phyloP scores from a whole-genome alignment of 2,113 vertebrate species.

The Ondatra zibethicus region DNA sequence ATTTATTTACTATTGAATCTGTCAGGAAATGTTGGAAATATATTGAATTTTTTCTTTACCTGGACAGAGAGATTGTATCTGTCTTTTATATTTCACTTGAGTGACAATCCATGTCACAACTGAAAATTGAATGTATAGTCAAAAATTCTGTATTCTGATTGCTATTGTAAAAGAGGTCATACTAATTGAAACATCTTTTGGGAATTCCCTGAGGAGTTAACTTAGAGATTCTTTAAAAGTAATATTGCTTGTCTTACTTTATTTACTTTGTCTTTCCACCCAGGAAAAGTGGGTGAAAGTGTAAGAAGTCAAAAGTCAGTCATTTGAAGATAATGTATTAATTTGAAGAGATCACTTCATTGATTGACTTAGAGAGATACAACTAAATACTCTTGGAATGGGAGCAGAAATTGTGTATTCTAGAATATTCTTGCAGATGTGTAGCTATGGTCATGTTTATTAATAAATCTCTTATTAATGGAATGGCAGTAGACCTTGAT shows the following conservation, averaged over 20 bases:
- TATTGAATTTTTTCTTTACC: constrained; percentile 4
- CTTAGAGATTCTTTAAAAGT: not conserved
- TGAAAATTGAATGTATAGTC: constrained; percentile 13
- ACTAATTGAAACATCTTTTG: constrained; percentile 8
- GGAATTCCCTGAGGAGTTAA: not conserved
- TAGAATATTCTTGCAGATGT: not conserved
- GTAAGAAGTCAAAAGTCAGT: not conserved
- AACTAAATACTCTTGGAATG: not conserved
- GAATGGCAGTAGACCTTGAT: not conserved
- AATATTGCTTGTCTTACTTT: constrained; percentile 36
- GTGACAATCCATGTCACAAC: constrained; percentile 6
- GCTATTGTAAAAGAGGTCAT: not conserved
- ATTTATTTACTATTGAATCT: constrained; percentile 31
- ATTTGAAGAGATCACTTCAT: not conserved
- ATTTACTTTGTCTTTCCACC: not conserved
- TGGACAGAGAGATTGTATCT: constrained; percentile 57
- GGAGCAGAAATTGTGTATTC: not conserved
- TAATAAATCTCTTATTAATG: not conserved
- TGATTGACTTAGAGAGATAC: not conserved
- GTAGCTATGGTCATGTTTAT: not conserved
- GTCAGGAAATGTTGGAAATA: constrained; percentile 40
- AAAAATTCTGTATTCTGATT: constrained; percentile 23
- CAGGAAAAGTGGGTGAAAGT: not conserved
- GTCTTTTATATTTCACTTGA: not conserved
- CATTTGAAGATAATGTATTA: not conserved